Percentiles rank a stretch among this genome's conserved stretches.
Evolutionary conservation across 2,888 invertebrate genomes (phyloP).

Genomic region (Erebia epiphron): DNA sequence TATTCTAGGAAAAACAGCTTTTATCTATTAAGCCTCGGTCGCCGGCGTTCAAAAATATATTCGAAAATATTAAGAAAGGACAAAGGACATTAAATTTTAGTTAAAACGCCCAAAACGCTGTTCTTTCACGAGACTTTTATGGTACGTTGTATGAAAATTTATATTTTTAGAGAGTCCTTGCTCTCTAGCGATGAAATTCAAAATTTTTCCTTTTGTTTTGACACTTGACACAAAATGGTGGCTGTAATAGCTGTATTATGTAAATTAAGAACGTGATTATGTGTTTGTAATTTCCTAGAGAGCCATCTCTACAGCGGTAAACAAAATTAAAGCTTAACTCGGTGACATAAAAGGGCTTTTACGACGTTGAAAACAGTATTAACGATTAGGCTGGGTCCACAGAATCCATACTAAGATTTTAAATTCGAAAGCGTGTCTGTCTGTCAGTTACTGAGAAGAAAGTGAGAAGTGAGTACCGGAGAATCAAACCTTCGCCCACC

Average conservation of each 20-base stretch:
- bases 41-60: background rate
- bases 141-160: conserved; percentile 7
- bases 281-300: background rate
- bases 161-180: no score
- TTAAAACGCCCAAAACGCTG: background rate
- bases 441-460: no score
- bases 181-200: background rate
- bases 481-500: no score
- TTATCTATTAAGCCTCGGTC: background rate
- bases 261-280: conserved; percentile 6
- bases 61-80: conserved; percentile 6
- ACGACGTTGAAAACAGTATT: background rate
- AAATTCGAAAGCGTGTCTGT: background rate
- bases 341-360: background rate
- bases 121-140: conserved; percentile 8
- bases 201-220: background rate
- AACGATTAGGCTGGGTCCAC: no score
- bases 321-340: background rate
- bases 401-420: background rate
- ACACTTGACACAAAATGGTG: conserved; percentile 7
- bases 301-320: background rate
- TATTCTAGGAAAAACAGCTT: no score
- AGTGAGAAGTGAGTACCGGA: no score
- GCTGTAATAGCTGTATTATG: background rate
- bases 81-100: conserved; percentile 14